A percentile compares a stretch with the other conserved stretches of the same genome.
phyloP scores from a whole-genome alignment of 2,888 invertebrate species.

The Rhabditoides inermis region DNA sequence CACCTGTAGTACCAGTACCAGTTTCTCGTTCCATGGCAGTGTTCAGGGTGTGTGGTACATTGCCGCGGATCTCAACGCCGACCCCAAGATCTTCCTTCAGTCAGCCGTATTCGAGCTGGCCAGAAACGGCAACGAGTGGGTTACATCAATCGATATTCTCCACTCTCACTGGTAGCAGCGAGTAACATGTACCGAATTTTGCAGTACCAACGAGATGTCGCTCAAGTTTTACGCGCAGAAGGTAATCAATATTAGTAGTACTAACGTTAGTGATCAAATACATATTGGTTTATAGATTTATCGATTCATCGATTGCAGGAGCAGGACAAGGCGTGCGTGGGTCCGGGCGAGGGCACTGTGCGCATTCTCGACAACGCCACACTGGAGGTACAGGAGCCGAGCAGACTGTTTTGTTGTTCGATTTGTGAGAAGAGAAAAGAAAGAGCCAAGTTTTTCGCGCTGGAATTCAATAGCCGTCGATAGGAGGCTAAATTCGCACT shows the following conservation, averaged over 20 bases:
- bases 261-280: too few relatives aligned
- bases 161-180: not conserved
- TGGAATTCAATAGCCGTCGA: too few relatives aligned
- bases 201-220: constrained; percentile 11
- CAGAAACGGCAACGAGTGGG: constrained; percentile 10
- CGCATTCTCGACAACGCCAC: constrained; percentile 17
- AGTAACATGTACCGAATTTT: not conserved
- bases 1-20: too few relatives aligned
- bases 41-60: too few relatives aligned
- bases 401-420: too few relatives aligned
- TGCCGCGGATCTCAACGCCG: constrained; percentile 33
- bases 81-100: constrained; percentile 33
- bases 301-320: too few relatives aligned
- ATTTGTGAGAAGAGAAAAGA: too few relatives aligned
- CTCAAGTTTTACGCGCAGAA: constrained; percentile 31
- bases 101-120: constrained; percentile 28
- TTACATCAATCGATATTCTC: not conserved
- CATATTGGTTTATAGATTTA: too few relatives aligned
- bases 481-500: too few relatives aligned
- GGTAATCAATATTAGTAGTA: too few relatives aligned
- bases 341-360: constrained; percentile 15
- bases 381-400: constrained; percentile 12
- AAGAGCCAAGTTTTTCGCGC: too few relatives aligned
- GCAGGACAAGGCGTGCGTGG: constrained; percentile 20
- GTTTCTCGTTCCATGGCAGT: too few relatives aligned